A percentile compares a stretch with the other conserved stretches of the same genome.
phyloP scores from a whole-genome alignment of 2,113 vertebrate species.

The Ciconia stormi region DNA sequence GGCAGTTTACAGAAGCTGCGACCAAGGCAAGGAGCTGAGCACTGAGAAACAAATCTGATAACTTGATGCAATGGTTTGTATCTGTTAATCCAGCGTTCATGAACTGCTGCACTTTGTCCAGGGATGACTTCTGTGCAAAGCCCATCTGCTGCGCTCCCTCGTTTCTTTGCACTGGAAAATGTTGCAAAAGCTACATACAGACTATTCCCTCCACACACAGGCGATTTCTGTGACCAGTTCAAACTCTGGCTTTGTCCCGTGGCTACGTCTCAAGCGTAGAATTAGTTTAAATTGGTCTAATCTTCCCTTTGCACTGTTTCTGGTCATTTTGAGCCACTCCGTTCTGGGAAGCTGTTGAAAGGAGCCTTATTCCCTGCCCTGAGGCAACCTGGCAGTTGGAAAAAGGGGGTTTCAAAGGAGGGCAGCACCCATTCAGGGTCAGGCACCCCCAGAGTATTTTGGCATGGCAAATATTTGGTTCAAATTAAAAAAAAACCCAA shows the following conservation, averaged over 20 bases:
- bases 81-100: not conserved
- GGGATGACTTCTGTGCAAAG: not conserved
- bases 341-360: not conserved
- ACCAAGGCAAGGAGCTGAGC: not conserved
- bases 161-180: not conserved
- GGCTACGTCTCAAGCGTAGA: fast-evolving
- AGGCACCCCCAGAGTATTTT: not conserved
- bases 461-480: not conserved
- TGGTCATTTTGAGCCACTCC: not conserved
- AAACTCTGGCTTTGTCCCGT: not conserved
- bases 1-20: not conserved
- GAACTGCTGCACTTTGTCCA: not conserved
- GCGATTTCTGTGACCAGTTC: not conserved
- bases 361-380: not conserved
- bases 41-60: not conserved
- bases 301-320: not conserved
- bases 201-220: not conserved
- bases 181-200: not conserved
- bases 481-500: not conserved
- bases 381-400: not conserved
- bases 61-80: conserved; percentile 10
- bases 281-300: not conserved
- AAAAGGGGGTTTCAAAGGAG: not conserved
- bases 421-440: not conserved
- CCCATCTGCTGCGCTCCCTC: not conserved